Evolutionary conservation across 2,113 vertebrate genomes (phyloP), one percentile per base, ranked within the genome.

Genomic region (Leucopternis melanops): DNA sequence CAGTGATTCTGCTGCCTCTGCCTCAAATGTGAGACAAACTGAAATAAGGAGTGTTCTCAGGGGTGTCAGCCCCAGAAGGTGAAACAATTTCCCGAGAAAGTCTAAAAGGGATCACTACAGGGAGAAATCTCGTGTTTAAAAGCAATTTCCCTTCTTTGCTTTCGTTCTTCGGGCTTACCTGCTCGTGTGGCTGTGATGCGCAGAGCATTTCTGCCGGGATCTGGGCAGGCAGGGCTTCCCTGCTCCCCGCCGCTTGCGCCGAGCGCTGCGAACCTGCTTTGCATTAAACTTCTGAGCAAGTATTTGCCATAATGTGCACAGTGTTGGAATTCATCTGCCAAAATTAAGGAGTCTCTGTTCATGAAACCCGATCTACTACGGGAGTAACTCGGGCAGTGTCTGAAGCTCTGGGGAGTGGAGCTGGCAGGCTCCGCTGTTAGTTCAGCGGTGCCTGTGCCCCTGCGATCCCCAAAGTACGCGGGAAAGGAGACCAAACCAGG

Each of bases 21-120:
- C 88, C 50, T 27, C 2, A 0, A 74, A 7, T 9, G 1, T 0
- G 45, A 54, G 49, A 10, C 18, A 16, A 29, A 3, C 55, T 5
- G 34, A 8, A 26, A 29, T 2, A 13, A 2, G 77, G 49, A 52
- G 45, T 8, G 16, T 2, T 12, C 55, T 12, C 27, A 3, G n/a
- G 25, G 40, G 61, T 11, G 1, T 52, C 54, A 19, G 57, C 50
- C 25, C 50, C 44, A 27, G 34, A n/a, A 55, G n/a, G 55, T 55
- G 67, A 69, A 47, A 57, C 2, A 1, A 3, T 14, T 78, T 29
- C 59, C 14, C 8, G 38, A n/a, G 31, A 36, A 45, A 66, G 27
- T 29, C 6, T 3, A 4, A 36, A 58, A 63, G 23, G 57, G 42
- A 8, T 34, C 2, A 1, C 16, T 44, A 0, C 0, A 16, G n/a